These are phyloP conservation scores for Andrena flavipes DNA, from an alignment of 2,888 invertebrate genomes.

Conservation along the genomic window DNA sequence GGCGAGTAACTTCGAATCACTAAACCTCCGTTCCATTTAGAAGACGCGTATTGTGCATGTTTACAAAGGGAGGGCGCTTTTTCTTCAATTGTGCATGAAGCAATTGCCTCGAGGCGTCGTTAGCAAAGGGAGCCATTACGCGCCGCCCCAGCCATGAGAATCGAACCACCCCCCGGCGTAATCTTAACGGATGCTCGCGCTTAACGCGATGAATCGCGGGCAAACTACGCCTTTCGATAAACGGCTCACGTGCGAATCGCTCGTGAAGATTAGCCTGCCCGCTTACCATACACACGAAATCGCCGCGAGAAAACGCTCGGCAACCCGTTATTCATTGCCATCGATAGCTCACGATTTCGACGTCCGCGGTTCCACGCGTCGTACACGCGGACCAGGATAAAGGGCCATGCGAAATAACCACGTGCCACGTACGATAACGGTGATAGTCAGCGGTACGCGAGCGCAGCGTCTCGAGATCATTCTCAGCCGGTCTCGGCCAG, in stretches of 20 bases:
- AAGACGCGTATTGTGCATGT: constrained; percentile 1
- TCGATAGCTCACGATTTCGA: constrained; percentile 12
- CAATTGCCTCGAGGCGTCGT: neutral
- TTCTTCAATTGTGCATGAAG: neutral
- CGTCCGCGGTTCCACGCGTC: neutral
- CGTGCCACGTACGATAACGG: constrained; percentile 70
- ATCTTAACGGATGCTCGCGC: constrained; percentile 28
- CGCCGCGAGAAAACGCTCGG: constrained; percentile 32
- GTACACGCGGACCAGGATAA: constrained; percentile 46
- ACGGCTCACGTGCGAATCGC: constrained; percentile 25
- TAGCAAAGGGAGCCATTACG: neutral
- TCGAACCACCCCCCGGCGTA: neutral
- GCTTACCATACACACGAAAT: constrained; percentile 34
- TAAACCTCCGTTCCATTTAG: neutral
- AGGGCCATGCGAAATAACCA: constrained; percentile 71
- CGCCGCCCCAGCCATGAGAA: neutral
- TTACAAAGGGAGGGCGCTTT: neutral
- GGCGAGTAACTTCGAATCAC: neutral
- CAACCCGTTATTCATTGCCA: neutral
- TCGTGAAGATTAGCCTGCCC: constrained; percentile 26
- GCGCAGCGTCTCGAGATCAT: neutral
- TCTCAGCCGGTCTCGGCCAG: neutral
- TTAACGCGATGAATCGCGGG: constrained; percentile 17
- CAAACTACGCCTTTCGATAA: constrained; percentile 17
- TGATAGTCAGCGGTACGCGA: constrained; percentile 40